phyloP scores from a whole-genome alignment of 2,113 vertebrate genomes.

The Geococcyx californianus region DNA sequence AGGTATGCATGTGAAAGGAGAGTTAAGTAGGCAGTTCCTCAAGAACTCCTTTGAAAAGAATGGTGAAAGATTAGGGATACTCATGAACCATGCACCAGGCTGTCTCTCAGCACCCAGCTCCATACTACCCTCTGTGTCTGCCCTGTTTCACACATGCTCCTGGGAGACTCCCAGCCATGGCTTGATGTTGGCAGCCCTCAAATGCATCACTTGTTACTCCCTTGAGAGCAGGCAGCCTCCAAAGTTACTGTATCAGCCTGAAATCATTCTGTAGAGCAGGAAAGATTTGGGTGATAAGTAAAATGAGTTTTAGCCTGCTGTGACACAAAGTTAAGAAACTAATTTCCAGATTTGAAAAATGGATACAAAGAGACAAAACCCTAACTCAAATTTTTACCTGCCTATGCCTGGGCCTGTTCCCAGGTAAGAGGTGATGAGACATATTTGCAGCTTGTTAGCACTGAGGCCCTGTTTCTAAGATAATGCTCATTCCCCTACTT shows the following conservation, averaged over 20 bases:
- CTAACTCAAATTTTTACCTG: neutral
- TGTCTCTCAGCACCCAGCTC: neutral
- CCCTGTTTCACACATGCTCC: neutral
- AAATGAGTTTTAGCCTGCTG: neutral
- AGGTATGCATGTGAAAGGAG: accelerated
- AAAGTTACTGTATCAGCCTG: neutral
- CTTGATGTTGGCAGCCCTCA: neutral
- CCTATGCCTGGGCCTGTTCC: neutral
- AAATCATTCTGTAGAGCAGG: neutral
- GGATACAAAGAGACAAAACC: neutral
- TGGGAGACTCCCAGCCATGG: neutral
- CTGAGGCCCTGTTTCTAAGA: neutral
- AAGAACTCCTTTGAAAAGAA: neutral
- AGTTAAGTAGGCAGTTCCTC: neutral
- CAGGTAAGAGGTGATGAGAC: neutral
- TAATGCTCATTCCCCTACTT: neutral
- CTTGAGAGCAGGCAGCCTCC: neutral
- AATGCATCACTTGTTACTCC: neutral
- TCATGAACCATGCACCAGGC: accelerated
- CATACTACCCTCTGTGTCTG: accelerated
- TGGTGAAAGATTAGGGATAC: neutral
- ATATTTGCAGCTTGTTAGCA: neutral
- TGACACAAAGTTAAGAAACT: neutral
- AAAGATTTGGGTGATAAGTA: neutral
- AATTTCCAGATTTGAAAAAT: neutral